Evolutionary conservation across 1,140 invertebrate genomes (phyloP).

Genomic region (Maniola jurtina): DNA sequence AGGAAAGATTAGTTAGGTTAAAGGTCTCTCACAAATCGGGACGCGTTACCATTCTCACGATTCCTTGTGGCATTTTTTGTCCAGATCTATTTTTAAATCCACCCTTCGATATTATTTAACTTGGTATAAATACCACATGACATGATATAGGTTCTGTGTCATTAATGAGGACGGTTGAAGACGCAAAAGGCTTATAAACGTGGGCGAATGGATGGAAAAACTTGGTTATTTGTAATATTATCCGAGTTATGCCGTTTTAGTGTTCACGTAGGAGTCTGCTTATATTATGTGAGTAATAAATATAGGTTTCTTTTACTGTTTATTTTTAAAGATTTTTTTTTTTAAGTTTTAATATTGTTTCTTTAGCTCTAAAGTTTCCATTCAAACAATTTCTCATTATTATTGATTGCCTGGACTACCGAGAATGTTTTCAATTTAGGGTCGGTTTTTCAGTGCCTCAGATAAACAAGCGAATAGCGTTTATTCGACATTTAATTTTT

Average conservation of each 20-base stretch:
- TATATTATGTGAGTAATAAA: not conserved
- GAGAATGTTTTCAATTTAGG: too few species aligned
- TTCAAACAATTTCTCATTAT: too few species aligned
- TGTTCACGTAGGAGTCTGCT: not conserved
- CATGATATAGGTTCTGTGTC: conserved; percentile 14
- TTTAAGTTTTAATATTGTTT: too few species aligned
- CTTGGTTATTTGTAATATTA: not conserved
- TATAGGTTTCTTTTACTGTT: not conserved
- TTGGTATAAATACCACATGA: conserved; percentile 21
- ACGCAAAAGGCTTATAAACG: conserved; percentile 2
- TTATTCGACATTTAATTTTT: too few species aligned
- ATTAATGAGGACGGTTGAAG: conserved; percentile 20
- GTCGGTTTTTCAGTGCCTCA: too few species aligned
- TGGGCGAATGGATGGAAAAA: conserved; percentile 10
- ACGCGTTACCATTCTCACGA: conserved; percentile 19
- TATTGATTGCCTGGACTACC: too few species aligned
- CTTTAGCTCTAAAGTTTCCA: too few species aligned
- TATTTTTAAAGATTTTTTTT: too few species aligned
- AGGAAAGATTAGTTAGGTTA: conserved; percentile 24
- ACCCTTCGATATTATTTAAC: conserved; percentile 7
- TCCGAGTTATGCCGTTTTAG: not conserved
- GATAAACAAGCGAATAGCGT: too few species aligned
- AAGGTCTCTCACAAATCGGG: conserved; percentile 17
- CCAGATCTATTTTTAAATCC: conserved; percentile 12
- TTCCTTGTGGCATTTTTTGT: conserved; percentile 5